Percentiles rank a stretch among this genome's conserved stretches.
These are phyloP conservation scores for Ammospiza caudacuta DNA, from an alignment of 2,113 vertebrate species.

Conservation along the genomic window DNA sequence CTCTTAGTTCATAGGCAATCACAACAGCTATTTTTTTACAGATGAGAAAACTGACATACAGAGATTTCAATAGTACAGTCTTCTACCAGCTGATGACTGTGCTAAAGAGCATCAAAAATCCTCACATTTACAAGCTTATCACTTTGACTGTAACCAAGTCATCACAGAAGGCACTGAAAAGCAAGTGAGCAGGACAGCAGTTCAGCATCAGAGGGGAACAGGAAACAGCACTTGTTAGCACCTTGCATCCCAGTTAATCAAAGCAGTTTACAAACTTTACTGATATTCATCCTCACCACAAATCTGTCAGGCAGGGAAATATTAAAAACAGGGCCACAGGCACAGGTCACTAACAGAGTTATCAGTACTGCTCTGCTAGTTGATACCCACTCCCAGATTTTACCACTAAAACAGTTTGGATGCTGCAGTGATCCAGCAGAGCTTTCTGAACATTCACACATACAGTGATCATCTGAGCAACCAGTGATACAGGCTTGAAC, in stretches of 20 bases:
- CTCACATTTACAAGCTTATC: not conserved
- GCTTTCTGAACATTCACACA: not conserved
- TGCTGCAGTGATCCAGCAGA: not conserved
- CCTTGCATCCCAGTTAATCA: constrained; percentile 32
- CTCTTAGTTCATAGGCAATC: not conserved
- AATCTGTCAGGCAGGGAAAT: not conserved
- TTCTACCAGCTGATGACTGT: not conserved
- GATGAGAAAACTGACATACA: not conserved
- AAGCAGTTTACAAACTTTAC: constrained; percentile 26
- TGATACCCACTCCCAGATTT: not conserved
- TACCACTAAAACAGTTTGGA: not conserved
- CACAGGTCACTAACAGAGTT: not conserved
- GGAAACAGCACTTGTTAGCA: constrained; percentile 45
- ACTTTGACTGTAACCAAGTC: not conserved
- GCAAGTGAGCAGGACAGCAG: not conserved
- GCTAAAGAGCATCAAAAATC: not conserved
- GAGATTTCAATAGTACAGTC: not conserved
- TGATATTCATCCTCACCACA: constrained; percentile 26
- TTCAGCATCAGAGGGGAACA: not conserved
- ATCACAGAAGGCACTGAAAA: not conserved
- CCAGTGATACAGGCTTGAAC: not conserved
- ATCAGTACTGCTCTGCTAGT: not conserved
- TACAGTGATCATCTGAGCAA: not conserved
- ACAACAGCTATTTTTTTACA: not conserved
- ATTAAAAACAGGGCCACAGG: not conserved